A percentile compares a stretch with the other conserved stretches of the same genome.
phyloP scores from a whole-genome alignment of 23 tunicate species.

The Clavelina lepadiformis region DNA sequence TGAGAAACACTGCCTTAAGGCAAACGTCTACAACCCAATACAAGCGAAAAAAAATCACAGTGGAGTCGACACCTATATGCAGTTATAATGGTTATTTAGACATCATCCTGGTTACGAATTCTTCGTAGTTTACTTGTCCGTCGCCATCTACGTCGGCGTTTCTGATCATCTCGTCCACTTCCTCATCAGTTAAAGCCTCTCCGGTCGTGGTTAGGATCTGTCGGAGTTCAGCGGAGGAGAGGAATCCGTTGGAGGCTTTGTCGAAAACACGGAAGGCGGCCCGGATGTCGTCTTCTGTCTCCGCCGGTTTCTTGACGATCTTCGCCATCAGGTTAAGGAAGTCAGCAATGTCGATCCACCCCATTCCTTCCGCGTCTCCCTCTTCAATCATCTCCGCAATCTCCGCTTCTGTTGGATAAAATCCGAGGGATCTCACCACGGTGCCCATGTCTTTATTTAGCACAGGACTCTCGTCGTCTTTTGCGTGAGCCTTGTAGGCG shows the following conservation, averaged over 20 bases:
- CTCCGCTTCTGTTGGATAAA: slow-evolving; percentile 48
- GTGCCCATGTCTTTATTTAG: slow-evolving; percentile 42
- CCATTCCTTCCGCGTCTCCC: slow-evolving; percentile 60
- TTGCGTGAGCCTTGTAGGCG: slow-evolving; percentile 44
- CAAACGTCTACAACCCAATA: too few species aligned
- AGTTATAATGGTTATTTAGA: slow-evolving; percentile 19
- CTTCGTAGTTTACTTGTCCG: slow-evolving; percentile 57
- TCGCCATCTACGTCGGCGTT: slow-evolving; percentile 59
- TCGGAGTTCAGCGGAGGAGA: slow-evolving; percentile 50
- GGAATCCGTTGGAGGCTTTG: slow-evolving; percentile 43
- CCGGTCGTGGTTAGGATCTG: slow-evolving; percentile 39
- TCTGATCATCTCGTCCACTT: slow-evolving; percentile 49
- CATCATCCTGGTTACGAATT: slow-evolving; percentile 52
- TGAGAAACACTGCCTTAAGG: too few species aligned
- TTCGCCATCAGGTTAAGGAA: slow-evolving; percentile 42
- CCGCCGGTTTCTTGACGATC: slow-evolving; percentile 28
- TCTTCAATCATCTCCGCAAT: slow-evolving; percentile 35
- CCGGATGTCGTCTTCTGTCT: slow-evolving; percentile 29
- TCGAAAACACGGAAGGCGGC: slow-evolving; percentile 48
- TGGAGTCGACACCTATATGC: too few species aligned
- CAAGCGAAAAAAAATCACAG: too few species aligned
- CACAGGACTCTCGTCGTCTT: slow-evolving; percentile 47
- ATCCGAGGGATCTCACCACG: slow-evolving; percentile 34
- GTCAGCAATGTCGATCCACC: slow-evolving; percentile 63
- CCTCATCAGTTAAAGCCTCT: slow-evolving; percentile 32